phyloP scores from a whole-genome alignment of 2,888 invertebrate species.

The Spicauda simplicius region DNA sequence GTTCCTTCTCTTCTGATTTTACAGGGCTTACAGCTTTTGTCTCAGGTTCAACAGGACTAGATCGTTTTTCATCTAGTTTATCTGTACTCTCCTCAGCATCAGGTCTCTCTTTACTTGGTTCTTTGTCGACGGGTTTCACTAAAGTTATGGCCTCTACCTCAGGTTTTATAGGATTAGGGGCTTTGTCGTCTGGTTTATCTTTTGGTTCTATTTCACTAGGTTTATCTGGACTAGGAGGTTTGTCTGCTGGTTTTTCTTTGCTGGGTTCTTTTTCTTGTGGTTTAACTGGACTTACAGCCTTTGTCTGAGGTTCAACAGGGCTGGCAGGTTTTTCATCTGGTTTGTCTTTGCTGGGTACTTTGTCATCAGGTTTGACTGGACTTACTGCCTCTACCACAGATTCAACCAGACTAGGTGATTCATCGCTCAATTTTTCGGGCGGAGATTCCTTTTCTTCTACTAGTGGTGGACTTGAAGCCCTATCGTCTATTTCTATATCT shows the following conservation, averaged over 20 bases:
- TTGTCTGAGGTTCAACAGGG: slow-evolving; percentile 32
- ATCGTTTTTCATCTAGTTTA: too few relatives aligned
- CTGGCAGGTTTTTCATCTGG: slow-evolving; percentile 8
- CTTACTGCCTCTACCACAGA: slow-evolving; percentile 32
- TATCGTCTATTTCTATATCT: not conserved
- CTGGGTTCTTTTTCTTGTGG: slow-evolving; percentile 2
- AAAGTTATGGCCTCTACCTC: too few relatives aligned
- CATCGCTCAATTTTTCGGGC: not conserved
- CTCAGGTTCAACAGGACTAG: slow-evolving; percentile 15
- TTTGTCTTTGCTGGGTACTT: slow-evolving; percentile 20
- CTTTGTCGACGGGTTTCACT: too few relatives aligned
- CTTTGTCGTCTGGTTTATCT: too few relatives aligned
- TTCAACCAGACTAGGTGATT: slow-evolving; percentile 27
- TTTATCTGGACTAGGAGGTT: not conserved
- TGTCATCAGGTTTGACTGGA: slow-evolving; percentile 28
- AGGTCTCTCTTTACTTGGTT: too few relatives aligned
- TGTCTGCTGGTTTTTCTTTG: not conserved
- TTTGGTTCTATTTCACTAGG: too few relatives aligned
- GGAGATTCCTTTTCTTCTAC: not conserved
- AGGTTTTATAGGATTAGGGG: too few relatives aligned
- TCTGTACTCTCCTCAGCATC: too few relatives aligned
- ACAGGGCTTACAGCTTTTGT: not conserved
- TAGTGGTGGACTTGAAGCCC: not conserved
- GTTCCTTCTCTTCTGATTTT: not conserved
- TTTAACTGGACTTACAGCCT: slow-evolving; percentile 35